Base-by-base conservation (phyloP, 2,888 invertebrate genomes). In the Cremastinae sp. region DNA sequence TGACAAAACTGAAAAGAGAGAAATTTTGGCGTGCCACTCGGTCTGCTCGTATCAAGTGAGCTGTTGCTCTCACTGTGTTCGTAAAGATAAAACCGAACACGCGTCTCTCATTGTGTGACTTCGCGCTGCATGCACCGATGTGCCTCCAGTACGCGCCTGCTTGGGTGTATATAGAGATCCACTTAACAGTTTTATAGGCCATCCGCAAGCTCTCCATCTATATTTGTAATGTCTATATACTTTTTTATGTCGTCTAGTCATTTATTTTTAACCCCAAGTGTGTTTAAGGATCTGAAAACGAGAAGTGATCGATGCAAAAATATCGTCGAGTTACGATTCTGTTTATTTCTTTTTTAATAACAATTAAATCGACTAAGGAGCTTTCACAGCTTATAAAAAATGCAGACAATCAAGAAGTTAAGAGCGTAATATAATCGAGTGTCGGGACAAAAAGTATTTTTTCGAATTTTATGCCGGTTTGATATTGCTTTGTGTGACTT, bases 21-120 rank as follows among this genome's bases (percentile, higher is more conserved):
- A 43, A 56, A 41, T 74, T 77, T 77, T 77, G 77, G 77, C 77
- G 72, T 77, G 77, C 77, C 77, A 77, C 70, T 77, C 77, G 51
- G 77, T 77, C 77, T 77, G 10, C 69, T 51, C 55, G 53, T 64
- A 55, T 59, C 68, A 47, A 10, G 18, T 47, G 39, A 37, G 43
- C 56, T 64, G 45, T 37, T 55, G 35, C 45, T 20, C 9, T 14
- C 35, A 12, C 18, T 66, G 16, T 12, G 18, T 22, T 12, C 35
- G 22, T 8, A 20, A 65, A 22, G n/a, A 55, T 35, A 53, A 22
- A 28, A 28, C 53, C 39, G 37, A 53, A 53, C 43, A 12, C 53
- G 41, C n/a, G 43, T 12, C 53, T 8, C 2, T 22, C 37, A 20
- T 41, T 4, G 64, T 64, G 39, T 4, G 28, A 8, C 12, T 43